These are phyloP conservation scores for Phalloptychus januarius DNA, from an alignment of 2,797 vertebrate genomes.

Conservation along the genomic window DNA sequence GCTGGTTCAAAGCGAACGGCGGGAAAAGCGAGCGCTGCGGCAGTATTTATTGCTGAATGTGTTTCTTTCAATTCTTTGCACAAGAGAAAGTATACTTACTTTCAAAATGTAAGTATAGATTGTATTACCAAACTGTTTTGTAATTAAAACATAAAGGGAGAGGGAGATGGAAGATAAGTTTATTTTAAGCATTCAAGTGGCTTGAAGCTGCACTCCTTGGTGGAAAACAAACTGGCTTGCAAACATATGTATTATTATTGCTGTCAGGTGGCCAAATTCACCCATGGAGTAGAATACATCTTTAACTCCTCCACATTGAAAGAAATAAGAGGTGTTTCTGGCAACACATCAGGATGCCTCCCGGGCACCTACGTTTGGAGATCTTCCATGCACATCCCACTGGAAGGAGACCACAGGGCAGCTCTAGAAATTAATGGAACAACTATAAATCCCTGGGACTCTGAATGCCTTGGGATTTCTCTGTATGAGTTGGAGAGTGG, in stretches of 20 bases:
- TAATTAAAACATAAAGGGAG: constrained; percentile 23
- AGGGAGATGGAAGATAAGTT: background rate
- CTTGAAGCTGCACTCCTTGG: background rate
- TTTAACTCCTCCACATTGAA: background rate
- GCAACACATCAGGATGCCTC: constrained; percentile 1
- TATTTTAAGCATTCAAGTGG: background rate
- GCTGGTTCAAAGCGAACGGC: too few relatives aligned
- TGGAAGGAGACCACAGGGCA: background rate
- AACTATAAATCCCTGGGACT: background rate
- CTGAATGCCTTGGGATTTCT: background rate
- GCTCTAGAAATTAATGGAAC: background rate
- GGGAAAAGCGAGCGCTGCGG: too few relatives aligned
- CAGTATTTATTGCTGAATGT: too few relatives aligned
- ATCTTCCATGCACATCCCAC: background rate
- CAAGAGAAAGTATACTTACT: too few relatives aligned
- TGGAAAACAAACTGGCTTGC: background rate
- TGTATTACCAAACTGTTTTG: background rate
- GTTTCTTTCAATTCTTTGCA: constrained; percentile 9
- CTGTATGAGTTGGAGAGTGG: background rate
- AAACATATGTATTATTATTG: background rate
- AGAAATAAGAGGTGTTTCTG: background rate
- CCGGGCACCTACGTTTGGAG: background rate
- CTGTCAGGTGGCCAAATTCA: background rate
- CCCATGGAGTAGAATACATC: background rate
- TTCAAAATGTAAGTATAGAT: background rate